Base-by-base conservation (phyloP, 2,113 vertebrate genomes). In the Pseudopipra pipra region DNA sequence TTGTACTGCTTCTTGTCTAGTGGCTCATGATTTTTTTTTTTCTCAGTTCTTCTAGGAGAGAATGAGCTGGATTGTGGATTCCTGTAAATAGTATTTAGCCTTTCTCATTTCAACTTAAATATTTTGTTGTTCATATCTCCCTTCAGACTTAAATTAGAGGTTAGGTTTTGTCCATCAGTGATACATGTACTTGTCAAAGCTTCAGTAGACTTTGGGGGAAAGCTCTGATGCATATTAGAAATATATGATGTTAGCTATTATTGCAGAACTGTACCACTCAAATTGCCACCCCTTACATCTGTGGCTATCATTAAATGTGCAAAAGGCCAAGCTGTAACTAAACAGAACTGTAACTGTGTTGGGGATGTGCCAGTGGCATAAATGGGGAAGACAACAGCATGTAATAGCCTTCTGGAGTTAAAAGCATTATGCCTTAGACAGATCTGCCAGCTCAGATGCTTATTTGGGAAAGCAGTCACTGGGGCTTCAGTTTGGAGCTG, bases 301-400 rank as follows among this genome's bases (percentile, higher is more conserved):
- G 92, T 97, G 92, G 24, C 83, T 43, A 8, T 93, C 75, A 30
- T 77, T 88, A 88, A 88, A 68, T 22, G 83, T 90, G 79, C 51
- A 83, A 71, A 92, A 95, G 94, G 92, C 92, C 92, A 88, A 54
- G 63, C 94, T 90, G 90, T 94, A 88, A 73, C 72, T 85, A 54
- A 88, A 51, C 55, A 67, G 75, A 24, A 1, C 59, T 86, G 23
- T 68, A 10, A 88, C 49, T 80, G 62, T 23, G 21, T 8, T 94
- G 94, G 72, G 79, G 23, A 24, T 58, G n/a, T 88, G 96, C 95
- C 95, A 96, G 63, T 8, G 63, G 35, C 67, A 35, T 39, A 83
- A 92, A 58, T 10, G 27, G 63, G 37, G 75, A 83, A 51, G 75
- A 77, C 67, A 86, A 20, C 75, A 95, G 82, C 85, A 10, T 73